Evolutionary conservation across 92 coral and sea anemone genomes (phyloP).

Genomic region (Phenganax marumi): DNA sequence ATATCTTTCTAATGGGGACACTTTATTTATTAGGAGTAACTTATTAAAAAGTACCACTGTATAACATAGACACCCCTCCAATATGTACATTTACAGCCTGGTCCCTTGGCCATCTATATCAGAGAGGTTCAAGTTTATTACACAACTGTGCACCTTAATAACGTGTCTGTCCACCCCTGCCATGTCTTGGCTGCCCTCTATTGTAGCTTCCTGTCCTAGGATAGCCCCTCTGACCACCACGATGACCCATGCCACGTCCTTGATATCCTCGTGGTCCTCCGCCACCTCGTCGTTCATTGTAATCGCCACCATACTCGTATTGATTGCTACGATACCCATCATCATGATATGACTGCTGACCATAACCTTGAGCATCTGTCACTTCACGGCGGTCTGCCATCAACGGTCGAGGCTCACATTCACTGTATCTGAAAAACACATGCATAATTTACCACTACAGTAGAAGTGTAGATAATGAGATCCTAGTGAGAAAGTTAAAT

Average conservation of each 20-base stretch:
- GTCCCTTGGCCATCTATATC: neutral
- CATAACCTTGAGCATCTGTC: conserved; percentile 28
- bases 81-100: too few species aligned
- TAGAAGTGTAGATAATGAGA: neutral
- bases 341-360: conserved; percentile 19
- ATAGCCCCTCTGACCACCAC: conserved; percentile 43
- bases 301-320: neutral
- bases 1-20: too few species aligned
- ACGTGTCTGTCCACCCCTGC: conserved; percentile 33
- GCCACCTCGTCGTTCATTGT: conserved; percentile 27
- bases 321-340: conserved; percentile 13
- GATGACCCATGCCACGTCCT: conserved; percentile 20
- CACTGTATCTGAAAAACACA: conserved; percentile 6
- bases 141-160: conserved; percentile 1
- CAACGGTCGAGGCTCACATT: neutral
- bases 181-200: conserved; percentile 2
- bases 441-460: neutral
- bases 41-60: too few species aligned
- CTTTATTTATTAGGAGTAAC: too few species aligned
- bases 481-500: neutral
- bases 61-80: too few species aligned
- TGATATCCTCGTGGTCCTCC: conserved; percentile 34
- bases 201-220: conserved; percentile 26
- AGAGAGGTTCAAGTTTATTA: neutral
- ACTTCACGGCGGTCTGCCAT: conserved; percentile 30